A percentile compares a stretch with the other conserved stretches of the same genome.
phyloP scores from a whole-genome alignment of 2,797 vertebrate genomes.

The Mallotus villosus region DNA sequence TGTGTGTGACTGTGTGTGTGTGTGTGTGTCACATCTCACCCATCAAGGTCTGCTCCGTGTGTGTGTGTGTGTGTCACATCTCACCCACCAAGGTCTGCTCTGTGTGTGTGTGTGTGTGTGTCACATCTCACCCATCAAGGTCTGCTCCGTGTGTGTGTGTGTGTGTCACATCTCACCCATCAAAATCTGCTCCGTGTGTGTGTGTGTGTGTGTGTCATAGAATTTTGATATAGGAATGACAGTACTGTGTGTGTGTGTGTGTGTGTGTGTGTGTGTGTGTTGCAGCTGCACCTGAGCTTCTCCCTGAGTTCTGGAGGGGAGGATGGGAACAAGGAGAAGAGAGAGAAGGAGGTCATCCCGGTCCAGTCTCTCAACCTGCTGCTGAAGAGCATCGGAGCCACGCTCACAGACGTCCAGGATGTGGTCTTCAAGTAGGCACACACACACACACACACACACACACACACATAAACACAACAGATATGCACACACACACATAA shows the following conservation, averaged over 20 bases:
- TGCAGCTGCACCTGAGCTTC: conserved; percentile 93
- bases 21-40: too few relatives aligned
- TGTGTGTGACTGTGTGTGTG: not conserved
- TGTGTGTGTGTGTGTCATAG: conserved; percentile 13
- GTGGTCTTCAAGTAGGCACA: conserved; percentile 90
- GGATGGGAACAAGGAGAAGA: conserved; percentile 82
- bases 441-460: not conserved
- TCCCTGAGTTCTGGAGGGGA: conserved; percentile 90
- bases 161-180: too few relatives aligned
- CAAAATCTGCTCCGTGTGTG: too few relatives aligned
- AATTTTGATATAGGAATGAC: not conserved
- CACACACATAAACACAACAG: conserved; percentile 4
- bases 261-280: conserved; percentile 14
- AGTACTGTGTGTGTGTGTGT: not conserved
- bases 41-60: too few relatives aligned
- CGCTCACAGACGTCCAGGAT: conserved; percentile 93
- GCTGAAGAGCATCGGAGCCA: conserved; percentile 96
- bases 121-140: too few relatives aligned
- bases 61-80: too few relatives aligned
- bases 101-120: not conserved
- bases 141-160: not conserved
- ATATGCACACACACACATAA: not conserved
- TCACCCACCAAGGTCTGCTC: too few relatives aligned
- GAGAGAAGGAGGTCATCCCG: conserved; percentile 82
- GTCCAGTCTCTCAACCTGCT: conserved; percentile 89